Evolutionary conservation across 1,140 invertebrate genomes (phyloP), one percentile per base, ranked within the genome.

Genomic region (Seison nebaliae): DNA sequence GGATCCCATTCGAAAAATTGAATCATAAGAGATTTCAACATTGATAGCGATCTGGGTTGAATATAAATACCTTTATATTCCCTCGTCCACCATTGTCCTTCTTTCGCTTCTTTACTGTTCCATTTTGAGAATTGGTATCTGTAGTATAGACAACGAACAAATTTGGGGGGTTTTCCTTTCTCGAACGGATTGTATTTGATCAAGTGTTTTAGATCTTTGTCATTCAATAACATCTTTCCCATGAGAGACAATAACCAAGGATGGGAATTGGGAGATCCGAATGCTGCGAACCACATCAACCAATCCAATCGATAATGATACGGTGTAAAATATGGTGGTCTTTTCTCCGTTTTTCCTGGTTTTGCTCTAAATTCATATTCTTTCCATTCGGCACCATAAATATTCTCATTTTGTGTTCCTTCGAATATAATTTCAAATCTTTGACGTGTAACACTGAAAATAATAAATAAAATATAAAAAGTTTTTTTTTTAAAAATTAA

Each of bases 361-460:
- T 63, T 62, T 46, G 59, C 61, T 41, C 60, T 59, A 44, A 63
- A 63, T 35, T 62, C 51, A 48, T 63, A 63, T 35, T 63, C 60
- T 18, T 48, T 31, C 60, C 60, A 63, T 16, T 45, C 43, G 6
- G 43, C 33, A 22, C 46, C 45, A 15, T 29, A 11, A 6, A 54
- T 51, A 21, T 48, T 41, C 15, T 48, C 30, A 23, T 33, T 44
- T 38, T 44, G 43, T 12, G 59, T 60, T 11, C 59, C 59, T 45
- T 61, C 47, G 38, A 60, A 49, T 15, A 61, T 53, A 0, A 62
- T 55, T 43, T 62, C 60, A 35, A 51, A 54, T 30, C 60, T 47
- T 30, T 52, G 48, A 44, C 60, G 60, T 1, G 55, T 61, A 5
- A 61, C 43, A 44, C 60, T 62, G 45, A 26, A 46, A 48, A 19